Conservation (phyloP, 2,113 vertebrate genomes). For the Hippocampus mohnikei region DNA sequence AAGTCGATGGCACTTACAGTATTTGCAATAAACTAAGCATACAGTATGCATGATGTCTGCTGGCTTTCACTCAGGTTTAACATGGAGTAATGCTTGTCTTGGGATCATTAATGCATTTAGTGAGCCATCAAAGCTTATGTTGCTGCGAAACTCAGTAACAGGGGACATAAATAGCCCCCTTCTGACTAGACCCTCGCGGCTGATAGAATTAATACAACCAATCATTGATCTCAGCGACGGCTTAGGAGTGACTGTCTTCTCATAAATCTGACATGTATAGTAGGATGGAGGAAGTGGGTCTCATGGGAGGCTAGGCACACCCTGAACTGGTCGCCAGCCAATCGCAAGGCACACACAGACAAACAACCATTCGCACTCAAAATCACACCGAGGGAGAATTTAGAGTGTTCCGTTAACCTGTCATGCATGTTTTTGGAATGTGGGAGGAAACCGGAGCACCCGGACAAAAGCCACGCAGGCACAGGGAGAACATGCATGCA, state of each 20-base stretch:
- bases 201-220: constrained; percentile 80
- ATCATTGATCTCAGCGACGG: constrained; percentile 76
- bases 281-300: constrained; percentile 18
- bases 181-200: constrained; percentile 61
- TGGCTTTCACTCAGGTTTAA: constrained; percentile 65
- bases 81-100: constrained; percentile 69
- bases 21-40: constrained; percentile 52
- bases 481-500: background rate
- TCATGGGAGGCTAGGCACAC: background rate
- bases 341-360: too few species aligned
- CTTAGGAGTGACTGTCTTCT: constrained; percentile 71
- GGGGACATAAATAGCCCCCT: constrained; percentile 70
- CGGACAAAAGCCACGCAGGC: too few species aligned
- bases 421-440: background rate
- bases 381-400: too few species aligned
- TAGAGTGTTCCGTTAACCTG: too few species aligned
- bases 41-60: constrained; percentile 55
- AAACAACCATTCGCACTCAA: too few species aligned
- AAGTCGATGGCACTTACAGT: constrained; percentile 42
- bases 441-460: background rate
- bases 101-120: constrained; percentile 74
- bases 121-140: constrained; percentile 65
- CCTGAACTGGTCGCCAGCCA: too few species aligned
- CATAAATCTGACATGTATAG: constrained; percentile 69
- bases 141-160: constrained; percentile 64